These are phyloP conservation scores for Catocala fraxini DNA, from an alignment of 2,888 invertebrate genomes.

Conservation along the genomic window DNA sequence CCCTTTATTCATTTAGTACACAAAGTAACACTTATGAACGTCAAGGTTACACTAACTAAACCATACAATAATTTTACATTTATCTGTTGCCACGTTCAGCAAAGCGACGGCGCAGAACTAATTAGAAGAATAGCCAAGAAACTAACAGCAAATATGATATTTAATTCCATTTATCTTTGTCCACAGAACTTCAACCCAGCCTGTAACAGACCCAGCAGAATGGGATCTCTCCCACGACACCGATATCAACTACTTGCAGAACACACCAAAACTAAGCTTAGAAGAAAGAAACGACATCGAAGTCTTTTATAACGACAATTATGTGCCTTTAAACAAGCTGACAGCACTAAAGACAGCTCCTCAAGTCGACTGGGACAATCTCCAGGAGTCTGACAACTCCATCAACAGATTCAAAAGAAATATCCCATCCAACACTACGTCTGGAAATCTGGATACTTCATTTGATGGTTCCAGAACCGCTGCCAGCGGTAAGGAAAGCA, in stretches of 20 bases:
- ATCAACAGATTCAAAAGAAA: conserved; percentile 35
- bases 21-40: too few relatives aligned
- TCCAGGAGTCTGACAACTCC: conserved; percentile 32
- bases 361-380: conserved; percentile 13
- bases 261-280: conserved; percentile 55
- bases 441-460: neutral
- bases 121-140: too few relatives aligned
- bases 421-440: conserved; percentile 1
- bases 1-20: too few relatives aligned
- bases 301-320: conserved; percentile 60
- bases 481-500: neutral
- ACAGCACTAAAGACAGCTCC: conserved; percentile 18
- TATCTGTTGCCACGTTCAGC: too few relatives aligned
- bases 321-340: conserved; percentile 61
- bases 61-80: too few relatives aligned
- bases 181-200: conserved; percentile 27
- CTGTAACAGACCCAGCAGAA: conserved; percentile 36
- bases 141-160: too few relatives aligned
- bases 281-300: conserved; percentile 68
- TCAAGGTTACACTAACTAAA: too few relatives aligned
- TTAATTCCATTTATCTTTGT: conserved; percentile 20
- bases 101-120: too few relatives aligned
- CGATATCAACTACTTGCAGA: conserved; percentile 72
- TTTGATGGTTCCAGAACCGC: neutral
- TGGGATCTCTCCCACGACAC: conserved; percentile 79